Percentiles rank a stretch among this genome's conserved stretches.
Conservation (phyloP, 1,140 invertebrate species). For the Drosophila sproati region DNA sequence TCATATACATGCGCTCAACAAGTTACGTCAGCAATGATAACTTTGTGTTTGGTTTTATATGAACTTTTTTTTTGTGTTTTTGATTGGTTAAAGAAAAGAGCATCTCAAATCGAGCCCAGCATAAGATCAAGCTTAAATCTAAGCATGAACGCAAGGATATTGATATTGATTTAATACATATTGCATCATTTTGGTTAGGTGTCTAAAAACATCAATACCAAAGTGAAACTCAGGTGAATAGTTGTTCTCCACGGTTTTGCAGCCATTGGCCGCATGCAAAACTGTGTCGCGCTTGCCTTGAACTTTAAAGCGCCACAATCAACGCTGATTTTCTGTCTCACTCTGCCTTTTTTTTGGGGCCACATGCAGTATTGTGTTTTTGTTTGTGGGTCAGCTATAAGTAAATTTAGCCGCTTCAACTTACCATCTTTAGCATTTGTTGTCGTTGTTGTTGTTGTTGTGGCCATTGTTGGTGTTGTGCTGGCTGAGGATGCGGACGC, state of each 20-base stretch:
- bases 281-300: slow-evolving; percentile 25
- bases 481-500: slow-evolving; percentile 59
- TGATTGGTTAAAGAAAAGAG: too few relatives aligned
- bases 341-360: too few relatives aligned
- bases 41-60: too few relatives aligned
- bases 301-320: slow-evolving; percentile 16
- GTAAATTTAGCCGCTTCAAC: slow-evolving; percentile 19
- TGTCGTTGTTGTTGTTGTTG: slow-evolving; percentile 60
- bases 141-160: too few relatives aligned
- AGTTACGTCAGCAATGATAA: slow-evolving; percentile 11
- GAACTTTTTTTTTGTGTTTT: too few relatives aligned
- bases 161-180: too few relatives aligned
- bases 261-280: slow-evolving; percentile 1
- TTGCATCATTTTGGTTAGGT: too few relatives aligned
- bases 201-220: too few relatives aligned
- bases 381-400: slow-evolving; percentile 48
- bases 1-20: slow-evolving; percentile 1
- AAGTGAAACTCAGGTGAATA: background rate
- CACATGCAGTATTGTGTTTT: background rate
- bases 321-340: background rate
- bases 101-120: too few relatives aligned
- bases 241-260: slow-evolving; percentile 5
- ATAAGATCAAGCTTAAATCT: too few relatives aligned
- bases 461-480: slow-evolving; percentile 74
- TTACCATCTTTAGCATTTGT: slow-evolving; percentile 79